These are phyloP conservation scores for Malthinus seriepunctatus DNA, from an alignment of 2,888 invertebrate genomes.

Conservation along the genomic window DNA sequence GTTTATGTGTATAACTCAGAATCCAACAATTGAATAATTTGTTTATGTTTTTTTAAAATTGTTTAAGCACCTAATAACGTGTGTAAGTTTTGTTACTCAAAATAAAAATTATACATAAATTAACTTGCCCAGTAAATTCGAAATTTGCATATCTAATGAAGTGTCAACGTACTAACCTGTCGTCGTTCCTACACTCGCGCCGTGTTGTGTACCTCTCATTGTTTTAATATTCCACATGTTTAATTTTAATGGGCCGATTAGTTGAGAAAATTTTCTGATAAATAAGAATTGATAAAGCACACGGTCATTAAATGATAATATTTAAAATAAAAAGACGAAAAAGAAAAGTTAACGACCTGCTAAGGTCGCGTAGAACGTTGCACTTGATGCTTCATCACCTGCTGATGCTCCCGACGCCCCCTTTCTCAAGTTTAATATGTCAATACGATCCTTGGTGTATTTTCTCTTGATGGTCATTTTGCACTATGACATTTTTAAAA, in stretches of 20 bases:
- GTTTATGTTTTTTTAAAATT: neutral
- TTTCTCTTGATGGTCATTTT: no score
- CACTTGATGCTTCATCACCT: constrained; percentile 28
- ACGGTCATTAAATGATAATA: constrained; percentile 5
- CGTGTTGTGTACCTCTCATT: neutral
- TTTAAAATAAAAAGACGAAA: constrained; percentile 14
- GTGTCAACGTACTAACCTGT: constrained; percentile 19
- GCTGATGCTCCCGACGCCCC: constrained; percentile 14
- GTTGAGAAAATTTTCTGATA: neutral
- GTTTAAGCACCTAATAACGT: constrained; percentile 1
- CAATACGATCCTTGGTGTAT: neutral
- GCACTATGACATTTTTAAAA: no score
- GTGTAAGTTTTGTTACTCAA: neutral
- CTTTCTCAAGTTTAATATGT: constrained; percentile 14
- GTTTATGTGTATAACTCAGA: no score
- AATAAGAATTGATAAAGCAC: constrained; percentile 10
- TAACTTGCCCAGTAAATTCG: constrained; percentile 10
- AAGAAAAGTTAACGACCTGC: constrained; percentile 34
- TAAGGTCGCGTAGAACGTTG: constrained; percentile 38
- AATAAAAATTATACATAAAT: constrained; percentile 8
- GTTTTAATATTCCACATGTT: constrained; percentile 1
- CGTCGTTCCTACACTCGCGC: constrained; percentile 3
- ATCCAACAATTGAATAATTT: neutral
- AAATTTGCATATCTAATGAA: constrained; percentile 15
- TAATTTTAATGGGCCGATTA: neutral